Percentiles rank a stretch among this genome's conserved stretches.
Evolutionary conservation across 2,113 vertebrate species (phyloP).

Genomic region (Hemiscyllium ocellatum): DNA sequence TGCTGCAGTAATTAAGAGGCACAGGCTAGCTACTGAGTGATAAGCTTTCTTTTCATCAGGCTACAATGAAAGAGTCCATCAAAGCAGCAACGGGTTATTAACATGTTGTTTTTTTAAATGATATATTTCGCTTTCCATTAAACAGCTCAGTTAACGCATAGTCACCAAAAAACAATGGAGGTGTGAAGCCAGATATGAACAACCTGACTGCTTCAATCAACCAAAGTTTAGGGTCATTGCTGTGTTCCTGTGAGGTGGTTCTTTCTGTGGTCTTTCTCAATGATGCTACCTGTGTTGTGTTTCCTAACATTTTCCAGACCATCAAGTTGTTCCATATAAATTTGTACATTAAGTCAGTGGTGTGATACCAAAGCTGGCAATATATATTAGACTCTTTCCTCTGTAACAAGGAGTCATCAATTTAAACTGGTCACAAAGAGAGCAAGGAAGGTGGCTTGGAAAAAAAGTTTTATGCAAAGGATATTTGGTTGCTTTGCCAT

Average conservation of each 20-base stretch:
- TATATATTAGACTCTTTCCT: neutral
- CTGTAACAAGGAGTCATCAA: neutral
- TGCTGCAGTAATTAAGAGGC: conserved; percentile 22
- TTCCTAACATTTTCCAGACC: conserved; percentile 11
- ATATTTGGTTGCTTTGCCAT: neutral
- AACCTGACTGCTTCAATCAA: neutral
- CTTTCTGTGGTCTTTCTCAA: neutral
- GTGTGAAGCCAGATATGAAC: neutral
- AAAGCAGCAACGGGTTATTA: neutral
- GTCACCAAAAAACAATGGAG: conserved; percentile 8
- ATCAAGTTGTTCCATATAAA: conserved; percentile 2
- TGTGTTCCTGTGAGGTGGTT: neutral
- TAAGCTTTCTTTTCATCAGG: conserved; percentile 7
- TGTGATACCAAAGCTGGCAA: neutral
- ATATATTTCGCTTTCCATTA: neutral
- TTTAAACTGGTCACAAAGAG: neutral
- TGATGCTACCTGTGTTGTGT: neutral
- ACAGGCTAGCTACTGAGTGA: conserved; percentile 9
- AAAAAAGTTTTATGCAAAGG: neutral
- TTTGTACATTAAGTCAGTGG: neutral
- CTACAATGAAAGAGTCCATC: conserved; percentile 16
- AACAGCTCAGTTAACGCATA: neutral
- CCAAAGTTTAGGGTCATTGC: neutral
- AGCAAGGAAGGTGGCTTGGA: neutral
- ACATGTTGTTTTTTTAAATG: conserved; percentile 5